A percentile compares a stretch with the other conserved stretches of the same genome.
phyloP scores from a whole-genome alignment of 2,797 vertebrate species.

The Rhabdophis nuchalis region DNA sequence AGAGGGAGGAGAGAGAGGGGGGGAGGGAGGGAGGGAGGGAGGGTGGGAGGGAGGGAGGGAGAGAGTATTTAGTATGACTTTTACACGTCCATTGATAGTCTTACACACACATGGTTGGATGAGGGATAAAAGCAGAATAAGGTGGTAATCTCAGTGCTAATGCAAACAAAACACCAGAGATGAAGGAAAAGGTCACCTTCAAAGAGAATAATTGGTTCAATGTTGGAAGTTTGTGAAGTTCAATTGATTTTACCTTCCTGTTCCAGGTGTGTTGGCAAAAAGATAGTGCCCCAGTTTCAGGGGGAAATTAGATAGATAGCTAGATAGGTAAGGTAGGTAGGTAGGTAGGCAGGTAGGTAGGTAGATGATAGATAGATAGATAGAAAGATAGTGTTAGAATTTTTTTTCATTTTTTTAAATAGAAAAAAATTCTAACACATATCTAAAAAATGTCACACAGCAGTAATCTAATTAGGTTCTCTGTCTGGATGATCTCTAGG shows the following conservation, averaged over 20 bases:
- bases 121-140: background rate
- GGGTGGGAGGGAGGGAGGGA: background rate
- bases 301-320: background rate
- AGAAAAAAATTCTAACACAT: too few species aligned
- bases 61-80: background rate
- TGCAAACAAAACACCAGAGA: background rate
- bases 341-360: too few species aligned
- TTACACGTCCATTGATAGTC: background rate
- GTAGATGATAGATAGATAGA: too few species aligned
- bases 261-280: conserved; percentile 3
- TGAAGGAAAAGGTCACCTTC: background rate
- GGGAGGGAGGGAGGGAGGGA: too few species aligned
- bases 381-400: too few species aligned
- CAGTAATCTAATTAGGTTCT: too few species aligned
- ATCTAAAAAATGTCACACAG: too few species aligned
- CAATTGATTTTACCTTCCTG: conserved; percentile 9
- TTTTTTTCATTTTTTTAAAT: too few species aligned
- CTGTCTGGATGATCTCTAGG: too few species aligned
- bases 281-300: background rate
- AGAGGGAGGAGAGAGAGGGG: too few species aligned
- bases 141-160: conserved; percentile 14
- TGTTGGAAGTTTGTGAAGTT: background rate
- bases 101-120: background rate
- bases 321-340: background rate
- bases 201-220: conserved; percentile 21